Percentiles rank a stretch among this genome's conserved stretches.
Evolutionary conservation across 2,797 vertebrate species (phyloP).

Genomic region (Acanthurus lineatus): DNA sequence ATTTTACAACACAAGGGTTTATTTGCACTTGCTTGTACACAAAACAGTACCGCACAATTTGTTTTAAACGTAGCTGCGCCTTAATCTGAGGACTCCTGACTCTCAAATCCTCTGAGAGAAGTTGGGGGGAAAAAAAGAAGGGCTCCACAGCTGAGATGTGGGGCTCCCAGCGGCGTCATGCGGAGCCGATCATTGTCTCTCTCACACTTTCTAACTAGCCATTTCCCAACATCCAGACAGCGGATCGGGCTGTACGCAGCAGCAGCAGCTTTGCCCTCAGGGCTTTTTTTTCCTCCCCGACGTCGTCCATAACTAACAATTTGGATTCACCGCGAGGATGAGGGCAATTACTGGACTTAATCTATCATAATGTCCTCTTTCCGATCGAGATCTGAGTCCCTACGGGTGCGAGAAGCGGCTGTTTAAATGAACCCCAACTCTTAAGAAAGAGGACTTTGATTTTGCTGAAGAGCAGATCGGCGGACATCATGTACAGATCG

Average conservation of each 20-base stretch:
- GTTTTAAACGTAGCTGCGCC: slow-evolving; percentile 35
- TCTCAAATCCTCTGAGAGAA: slow-evolving; percentile 20
- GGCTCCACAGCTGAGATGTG: slow-evolving; percentile 54
- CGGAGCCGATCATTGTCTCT: slow-evolving; percentile 84
- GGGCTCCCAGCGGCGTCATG: slow-evolving; percentile 80
- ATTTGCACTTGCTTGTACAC: slow-evolving; percentile 11
- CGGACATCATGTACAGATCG: slow-evolving; percentile 73
- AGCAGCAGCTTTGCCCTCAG: slow-evolving; percentile 65
- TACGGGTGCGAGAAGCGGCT: slow-evolving; percentile 43
- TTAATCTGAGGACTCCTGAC: slow-evolving; percentile 11
- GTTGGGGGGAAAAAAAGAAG: background rate
- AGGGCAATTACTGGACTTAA: slow-evolving; percentile 68
- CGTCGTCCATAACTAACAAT: slow-evolving; percentile 69
- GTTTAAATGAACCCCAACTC: slow-evolving; percentile 51
- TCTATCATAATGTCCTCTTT: slow-evolving; percentile 59
- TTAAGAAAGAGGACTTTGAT: slow-evolving; percentile 50
- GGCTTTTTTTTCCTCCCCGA: slow-evolving; percentile 47
- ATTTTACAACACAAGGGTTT: slow-evolving; percentile 1
- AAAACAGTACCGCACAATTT: background rate
- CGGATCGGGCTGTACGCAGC: slow-evolving; percentile 64
- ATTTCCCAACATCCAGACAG: slow-evolving; percentile 80
- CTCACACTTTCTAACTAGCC: slow-evolving; percentile 87
- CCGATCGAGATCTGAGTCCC: slow-evolving; percentile 61
- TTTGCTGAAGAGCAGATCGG: slow-evolving; percentile 49
- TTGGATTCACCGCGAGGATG: slow-evolving; percentile 63